Evolutionary conservation across 2,888 invertebrate genomes (phyloP), one percentile per base, ranked within the genome.

Genomic region (Ochropleura leucogaster): DNA sequence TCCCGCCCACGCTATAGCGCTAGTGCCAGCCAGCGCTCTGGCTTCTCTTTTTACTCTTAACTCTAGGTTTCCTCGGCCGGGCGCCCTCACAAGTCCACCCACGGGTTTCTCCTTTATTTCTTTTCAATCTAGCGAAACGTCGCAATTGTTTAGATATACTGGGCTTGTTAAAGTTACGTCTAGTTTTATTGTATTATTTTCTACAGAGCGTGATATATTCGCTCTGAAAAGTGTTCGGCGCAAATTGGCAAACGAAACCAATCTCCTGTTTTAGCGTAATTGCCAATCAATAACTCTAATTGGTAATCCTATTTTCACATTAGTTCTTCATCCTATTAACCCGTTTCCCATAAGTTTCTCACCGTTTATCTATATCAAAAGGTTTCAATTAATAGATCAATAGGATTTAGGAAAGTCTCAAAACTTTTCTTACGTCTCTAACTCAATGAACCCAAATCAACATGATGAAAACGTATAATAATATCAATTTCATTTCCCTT

Each of bases 1-100:
- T 68, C 62, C 69, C 85, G 74, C 92, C 93, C 89, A 91, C 93
- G 82, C n/a, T n/a, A n/a, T n/a, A n/a, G n/a, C n/a, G n/a, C 87
- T 49, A 40, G 14, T 20, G 67, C 67, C 30, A 76, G 67, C 67
- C 30, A 76, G 64, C 68, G 53, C 62, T 70, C 49, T n/a, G 63
- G 76, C 72, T 84, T 81, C 83, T 82, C 80, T 88, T 89, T 88
- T 88, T 88, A 83, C 87, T 84, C 79, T 78, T 83, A 76, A 79
- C 87, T 86, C 87, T 89, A 88, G 86, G 86, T 89, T 89, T 85
- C 51, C 74, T 80, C 75, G 44, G 47, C 42, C 65, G 20, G 51
- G 80, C 83, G 77, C 76, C 83, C 78, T 68, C 72, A 65, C 83
- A 68, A 79, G 86, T 87, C 86, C 89, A 87, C 92, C 91, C 87